These are phyloP conservation scores for Pagrus major DNA, from an alignment of 2,113 vertebrate species.

Conservation along the genomic window DNA sequence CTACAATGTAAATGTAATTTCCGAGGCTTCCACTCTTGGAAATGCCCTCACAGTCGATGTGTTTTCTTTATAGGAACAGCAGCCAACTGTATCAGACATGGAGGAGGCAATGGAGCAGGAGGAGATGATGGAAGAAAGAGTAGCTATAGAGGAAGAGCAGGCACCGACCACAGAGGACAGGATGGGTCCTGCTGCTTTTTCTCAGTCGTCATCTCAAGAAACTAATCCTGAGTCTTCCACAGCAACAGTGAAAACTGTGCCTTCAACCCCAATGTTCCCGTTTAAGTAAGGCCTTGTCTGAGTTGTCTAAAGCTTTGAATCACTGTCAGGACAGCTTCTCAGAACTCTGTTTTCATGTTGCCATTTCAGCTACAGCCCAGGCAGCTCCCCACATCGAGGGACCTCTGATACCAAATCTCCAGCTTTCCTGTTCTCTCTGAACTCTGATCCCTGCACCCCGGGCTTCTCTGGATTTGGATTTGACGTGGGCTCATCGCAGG, in stretches of 20 bases:
- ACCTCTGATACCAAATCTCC: slow-evolving; percentile 74
- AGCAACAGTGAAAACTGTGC: slow-evolving; percentile 41
- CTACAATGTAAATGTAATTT: background rate
- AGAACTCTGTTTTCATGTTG: background rate
- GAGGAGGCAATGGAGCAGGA: slow-evolving; percentile 49
- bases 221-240: slow-evolving; percentile 45
- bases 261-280: slow-evolving; percentile 70
- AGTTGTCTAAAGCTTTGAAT: background rate
- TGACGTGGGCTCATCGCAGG: slow-evolving; percentile 58
- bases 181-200: slow-evolving; percentile 19
- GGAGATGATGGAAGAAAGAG: slow-evolving; percentile 34
- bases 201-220: slow-evolving; percentile 43
- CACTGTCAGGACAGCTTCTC: background rate
- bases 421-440: slow-evolving; percentile 77
- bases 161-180: slow-evolving; percentile 12
- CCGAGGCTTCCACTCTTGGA: background rate
- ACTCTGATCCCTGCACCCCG: slow-evolving; percentile 69
- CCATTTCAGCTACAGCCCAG: slow-evolving; percentile 71
- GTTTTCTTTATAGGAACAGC: slow-evolving; percentile 53
- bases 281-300: slow-evolving; percentile 70
- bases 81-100: slow-evolving; percentile 9
- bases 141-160: slow-evolving; percentile 33
- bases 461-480: slow-evolving; percentile 80
- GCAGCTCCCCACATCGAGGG: slow-evolving; percentile 46
- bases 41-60: background rate